Conservation (phyloP, 2,113 vertebrate species). For the Centropus unirufus region DNA sequence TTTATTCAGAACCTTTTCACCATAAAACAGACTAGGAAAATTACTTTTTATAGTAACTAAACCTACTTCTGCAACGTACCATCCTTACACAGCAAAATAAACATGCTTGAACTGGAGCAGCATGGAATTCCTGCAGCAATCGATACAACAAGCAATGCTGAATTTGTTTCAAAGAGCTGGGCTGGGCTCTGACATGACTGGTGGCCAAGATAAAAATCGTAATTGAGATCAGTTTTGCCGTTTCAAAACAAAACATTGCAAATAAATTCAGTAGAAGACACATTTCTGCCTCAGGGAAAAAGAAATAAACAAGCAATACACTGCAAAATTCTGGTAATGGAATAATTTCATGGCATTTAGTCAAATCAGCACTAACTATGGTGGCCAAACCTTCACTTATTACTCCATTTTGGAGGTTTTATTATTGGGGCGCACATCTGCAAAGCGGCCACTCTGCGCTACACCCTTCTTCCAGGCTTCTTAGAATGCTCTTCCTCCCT, state of each 20-base stretch:
- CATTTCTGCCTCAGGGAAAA: neutral
- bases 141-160: neutral
- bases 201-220: constrained; percentile 37
- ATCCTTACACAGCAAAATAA: neutral
- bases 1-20: neutral
- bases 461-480: neutral
- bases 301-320: constrained; percentile 14
- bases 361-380: neutral
- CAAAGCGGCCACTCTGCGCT: neutral
- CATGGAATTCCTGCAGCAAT: constrained; percentile 3
- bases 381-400: neutral
- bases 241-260: constrained; percentile 25
- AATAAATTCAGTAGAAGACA: constrained; percentile 11
- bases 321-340: neutral
- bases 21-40: neutral
- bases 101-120: neutral
- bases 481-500: neutral
- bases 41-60: neutral
- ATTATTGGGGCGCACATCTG: neutral
- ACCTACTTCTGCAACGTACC: neutral
- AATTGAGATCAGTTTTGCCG: neutral
- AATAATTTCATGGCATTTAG: neutral
- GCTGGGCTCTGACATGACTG: constrained; percentile 9
- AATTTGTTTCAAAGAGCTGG: constrained; percentile 19
- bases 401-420: neutral